Percentiles rank a stretch among this genome's conserved stretches.
Evolutionary conservation across 1,140 invertebrate species (phyloP).

Genomic region (Phymastichus coffea): DNA sequence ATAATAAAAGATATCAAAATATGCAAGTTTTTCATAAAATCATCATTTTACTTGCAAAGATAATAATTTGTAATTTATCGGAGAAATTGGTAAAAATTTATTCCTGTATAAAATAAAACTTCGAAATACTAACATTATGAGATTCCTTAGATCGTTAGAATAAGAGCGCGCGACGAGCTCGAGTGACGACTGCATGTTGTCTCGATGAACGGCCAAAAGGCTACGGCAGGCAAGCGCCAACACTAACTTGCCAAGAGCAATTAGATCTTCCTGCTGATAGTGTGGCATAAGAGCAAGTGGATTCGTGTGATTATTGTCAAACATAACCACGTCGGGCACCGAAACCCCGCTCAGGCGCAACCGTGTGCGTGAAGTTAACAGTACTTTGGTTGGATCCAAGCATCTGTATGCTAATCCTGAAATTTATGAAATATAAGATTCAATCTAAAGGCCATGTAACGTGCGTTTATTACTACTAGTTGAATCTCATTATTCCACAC

Average conservation of each 20-base stretch:
- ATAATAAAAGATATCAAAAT: no score
- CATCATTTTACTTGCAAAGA: no score
- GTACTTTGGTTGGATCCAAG: slow-evolving; percentile 89
- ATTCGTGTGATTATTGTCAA: slow-evolving; percentile 70
- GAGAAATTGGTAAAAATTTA: no score
- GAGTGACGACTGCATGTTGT: slow-evolving; percentile 83
- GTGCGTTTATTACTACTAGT: no score
- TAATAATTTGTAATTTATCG: no score
- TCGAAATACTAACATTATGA: slow-evolving; percentile 91
- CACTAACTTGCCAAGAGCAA: slow-evolving; percentile 87
- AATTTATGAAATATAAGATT: not conserved
- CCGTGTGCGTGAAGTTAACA: slow-evolving; percentile 70
- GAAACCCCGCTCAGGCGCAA: slow-evolving; percentile 80
- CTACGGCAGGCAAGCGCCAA: slow-evolving; percentile 89
- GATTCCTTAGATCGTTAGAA: slow-evolving; percentile 88
- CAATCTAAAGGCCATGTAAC: no score
- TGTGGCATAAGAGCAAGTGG: slow-evolving; percentile 71
- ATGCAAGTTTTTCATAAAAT: no score
- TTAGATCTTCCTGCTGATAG: slow-evolving; percentile 91
- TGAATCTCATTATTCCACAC: no score
- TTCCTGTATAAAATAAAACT: no score
- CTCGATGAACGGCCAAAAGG: slow-evolving; percentile 79
- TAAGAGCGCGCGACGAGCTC: slow-evolving; percentile 88
- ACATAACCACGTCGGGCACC: slow-evolving; percentile 80
- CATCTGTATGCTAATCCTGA: slow-evolving; percentile 70